phyloP scores from a whole-genome alignment of 2,888 invertebrate species.

The Tenthredo amoena region DNA sequence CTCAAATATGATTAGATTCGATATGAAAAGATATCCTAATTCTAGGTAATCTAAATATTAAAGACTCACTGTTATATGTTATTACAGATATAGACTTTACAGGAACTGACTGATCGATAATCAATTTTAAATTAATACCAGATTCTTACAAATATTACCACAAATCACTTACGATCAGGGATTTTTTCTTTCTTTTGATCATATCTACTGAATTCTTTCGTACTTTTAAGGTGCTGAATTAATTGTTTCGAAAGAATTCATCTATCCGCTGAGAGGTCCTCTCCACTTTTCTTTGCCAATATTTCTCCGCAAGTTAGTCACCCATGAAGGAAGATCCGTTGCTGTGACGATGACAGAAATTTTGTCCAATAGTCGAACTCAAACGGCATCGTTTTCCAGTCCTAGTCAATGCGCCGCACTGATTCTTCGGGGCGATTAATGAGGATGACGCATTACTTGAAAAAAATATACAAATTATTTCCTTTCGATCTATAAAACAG shows the following conservation, averaged over 20 bases:
- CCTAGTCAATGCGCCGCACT: constrained; percentile 68
- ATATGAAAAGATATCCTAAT: not conserved
- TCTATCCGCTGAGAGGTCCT: not conserved
- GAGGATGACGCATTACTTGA: constrained; percentile 63
- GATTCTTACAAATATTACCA: not conserved
- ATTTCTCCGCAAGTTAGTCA: constrained; percentile 57
- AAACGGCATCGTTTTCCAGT: constrained; percentile 67
- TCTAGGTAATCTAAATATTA: not conserved
- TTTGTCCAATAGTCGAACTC: constrained; percentile 58
- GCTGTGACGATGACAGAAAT: constrained; percentile 65
- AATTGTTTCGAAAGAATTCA: not conserved
- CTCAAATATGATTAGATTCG: not conserved
- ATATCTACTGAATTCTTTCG: not conserved
- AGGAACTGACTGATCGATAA: not conserved
- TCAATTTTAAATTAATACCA: not conserved
- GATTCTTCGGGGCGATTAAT: constrained; percentile 49
- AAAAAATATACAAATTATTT: constrained; percentile 15
- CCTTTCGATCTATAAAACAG: constrained; percentile 25
- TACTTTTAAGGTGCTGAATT: not conserved
- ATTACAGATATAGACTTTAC: not conserved
- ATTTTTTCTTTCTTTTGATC: not conserved
- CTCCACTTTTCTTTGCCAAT: not conserved
- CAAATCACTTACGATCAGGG: not conserved
- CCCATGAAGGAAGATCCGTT: constrained; percentile 63
- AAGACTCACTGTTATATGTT: not conserved